Evolutionary conservation across 1,140 invertebrate species (phyloP).

Genomic region (Pinna nobilis): DNA sequence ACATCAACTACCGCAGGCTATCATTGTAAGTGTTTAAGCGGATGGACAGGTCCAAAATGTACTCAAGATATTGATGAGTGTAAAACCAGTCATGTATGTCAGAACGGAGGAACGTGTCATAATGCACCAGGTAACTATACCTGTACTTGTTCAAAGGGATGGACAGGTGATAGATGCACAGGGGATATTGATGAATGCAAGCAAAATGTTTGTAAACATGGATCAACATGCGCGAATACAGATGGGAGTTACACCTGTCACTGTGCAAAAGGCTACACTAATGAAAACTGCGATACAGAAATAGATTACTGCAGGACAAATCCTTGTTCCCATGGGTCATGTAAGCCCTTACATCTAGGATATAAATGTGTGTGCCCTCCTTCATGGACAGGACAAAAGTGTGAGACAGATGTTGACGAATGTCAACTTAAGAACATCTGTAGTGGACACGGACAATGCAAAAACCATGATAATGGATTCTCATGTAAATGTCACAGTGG

Average conservation of each 20-base stretch:
- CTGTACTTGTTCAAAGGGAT: slow-evolving; percentile 1
- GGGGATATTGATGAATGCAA: slow-evolving; percentile 41
- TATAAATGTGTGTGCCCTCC: slow-evolving; percentile 17
- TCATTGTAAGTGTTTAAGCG: slow-evolving; percentile 90
- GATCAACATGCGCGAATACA: slow-evolving; percentile 32
- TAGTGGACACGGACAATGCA: slow-evolving; percentile 5
- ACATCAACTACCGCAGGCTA: slow-evolving; percentile 28
- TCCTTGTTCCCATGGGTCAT: slow-evolving; percentile 28
- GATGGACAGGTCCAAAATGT: slow-evolving; percentile 69
- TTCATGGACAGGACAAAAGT: background rate
- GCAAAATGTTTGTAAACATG: slow-evolving; percentile 8
- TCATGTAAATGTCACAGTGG: slow-evolving; percentile 4
- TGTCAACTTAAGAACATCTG: slow-evolving; percentile 1
- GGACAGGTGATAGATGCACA: slow-evolving; percentile 32
- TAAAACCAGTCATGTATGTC: slow-evolving; percentile 15
- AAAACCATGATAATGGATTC: background rate
- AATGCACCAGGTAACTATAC: slow-evolving; percentile 2
- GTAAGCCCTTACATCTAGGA: background rate
- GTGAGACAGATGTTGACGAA: slow-evolving; percentile 17
- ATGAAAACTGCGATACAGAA: slow-evolving; percentile 27
- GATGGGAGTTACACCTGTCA: slow-evolving; percentile 36
- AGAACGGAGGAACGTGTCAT: slow-evolving; percentile 13
- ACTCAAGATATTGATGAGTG: slow-evolving; percentile 16
- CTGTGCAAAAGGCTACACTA: slow-evolving; percentile 38
- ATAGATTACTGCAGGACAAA: slow-evolving; percentile 23